Evolutionary conservation across 1,140 invertebrate genomes (phyloP), one percentile per base, ranked within the genome.

Genomic region (Eciton burchellii): DNA sequence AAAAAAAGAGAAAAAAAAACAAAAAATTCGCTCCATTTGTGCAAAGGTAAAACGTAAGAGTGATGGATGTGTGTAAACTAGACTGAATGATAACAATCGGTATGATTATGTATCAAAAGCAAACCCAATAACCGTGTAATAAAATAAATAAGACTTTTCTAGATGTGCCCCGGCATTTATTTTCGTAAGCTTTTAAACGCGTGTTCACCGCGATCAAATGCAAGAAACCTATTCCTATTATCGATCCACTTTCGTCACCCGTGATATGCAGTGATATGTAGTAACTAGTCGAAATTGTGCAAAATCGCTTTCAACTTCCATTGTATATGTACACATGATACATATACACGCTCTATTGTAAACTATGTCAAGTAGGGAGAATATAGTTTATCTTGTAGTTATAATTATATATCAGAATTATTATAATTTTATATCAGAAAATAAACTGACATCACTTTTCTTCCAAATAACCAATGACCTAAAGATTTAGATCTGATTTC

Each of bases 121-220:
- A 88, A 35, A 87, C 84, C 16, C 88, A 90, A 90, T 91, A 91
- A 91, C 77, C 88, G 85, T 92, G 86, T 92, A 91, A 91, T 90
- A 91, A 88, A 92, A 92, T 91, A 92, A 92, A 92, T 90, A 91
- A 90, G 91, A 91, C 91, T 92, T 92, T 92, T 92, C 87, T 92
- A 92, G 89, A 92, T 79, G 83, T 87, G 86, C 59, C 62, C 59
- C 60, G 63, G 26, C 47, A 66, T 84, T 89, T 84, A 84, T 84
- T 87, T 76, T 74, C 56, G n/a, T 63, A 24, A 19, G 3, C 6
- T 1, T 24, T 49, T 9, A 76, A 76, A 26, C n/a, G 12, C 41
- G 45, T 11, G 12, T 24, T 63, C 26, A 49, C 19, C 41, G 62
- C 9, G 26, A 63, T 77, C 16, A 35, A 68, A 68, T 12, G 57